Base-by-base conservation (phyloP, 2,113 vertebrate genomes). In the Butorides virescens region DNA sequence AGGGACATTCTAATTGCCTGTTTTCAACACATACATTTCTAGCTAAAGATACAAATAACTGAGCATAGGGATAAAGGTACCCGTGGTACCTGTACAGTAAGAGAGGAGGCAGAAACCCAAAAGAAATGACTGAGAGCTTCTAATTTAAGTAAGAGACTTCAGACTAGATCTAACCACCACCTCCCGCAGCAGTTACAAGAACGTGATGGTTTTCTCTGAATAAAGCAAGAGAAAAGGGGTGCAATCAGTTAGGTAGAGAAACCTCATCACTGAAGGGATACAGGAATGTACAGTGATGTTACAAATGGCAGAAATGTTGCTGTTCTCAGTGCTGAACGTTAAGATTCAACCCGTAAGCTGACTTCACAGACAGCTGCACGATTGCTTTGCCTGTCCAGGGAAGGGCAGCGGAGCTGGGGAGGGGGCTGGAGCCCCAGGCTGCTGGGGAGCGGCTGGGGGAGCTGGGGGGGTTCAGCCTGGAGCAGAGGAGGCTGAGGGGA, bases 241-340 rank as follows among this genome's bases (percentile, higher is more conserved):
- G 39, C 8, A 37, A 27, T 46, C 32, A 56, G 11, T 22, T 83
- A 47, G 55, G 14, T 56, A 50, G 83, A 34, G 27, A 72, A 86
- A 61, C 7, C 8, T 65, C 27, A 52, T 36, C 44, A 68, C 34
- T 15, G 11, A 82, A 86, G 30, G 50, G 46, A 70, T 34, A 37
- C 22, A 62, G 62, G 93, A 71, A 55, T 17, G 44, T 58, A 53
- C 19, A 82, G 13, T 27, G 15, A 72, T 42, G 12, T 17, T 70
- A 75, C 39, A 73, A 81, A 72, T 50, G 11, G 56, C 22, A 76
- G 74, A 55, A 88, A 65, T 61, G 86, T 30, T 90, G 91, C 74
- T 96, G 61, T 88, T 95, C 86, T 94, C 39, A 91, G 80, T 75
- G 77, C 75, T 92, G 61, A 93, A 93, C 70, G 32, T 26, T 66